A percentile compares a stretch with the other conserved stretches of the same genome.
Evolutionary conservation across 2,113 vertebrate species (phyloP).

Genomic region (Corythaeola cristata): DNA sequence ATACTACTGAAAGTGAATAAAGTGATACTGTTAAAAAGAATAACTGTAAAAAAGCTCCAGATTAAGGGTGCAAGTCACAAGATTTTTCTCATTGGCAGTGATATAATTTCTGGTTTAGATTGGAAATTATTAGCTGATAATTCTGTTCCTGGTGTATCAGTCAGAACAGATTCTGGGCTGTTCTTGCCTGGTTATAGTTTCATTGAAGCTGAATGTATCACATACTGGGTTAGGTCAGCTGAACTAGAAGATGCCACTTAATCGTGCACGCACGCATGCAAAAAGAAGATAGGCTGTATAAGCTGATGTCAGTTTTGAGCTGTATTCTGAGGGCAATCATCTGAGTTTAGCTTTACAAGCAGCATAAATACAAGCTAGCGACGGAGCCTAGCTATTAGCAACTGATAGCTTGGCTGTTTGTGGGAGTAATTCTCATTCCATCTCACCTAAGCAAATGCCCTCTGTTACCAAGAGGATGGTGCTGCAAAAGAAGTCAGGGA

Average conservation of each 20-base stretch:
- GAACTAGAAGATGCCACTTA: not conserved
- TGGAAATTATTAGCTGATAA: not conserved
- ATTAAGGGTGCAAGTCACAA: not conserved
- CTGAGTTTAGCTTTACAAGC: not conserved
- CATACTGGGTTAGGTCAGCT: not conserved
- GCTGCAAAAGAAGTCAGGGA: not conserved
- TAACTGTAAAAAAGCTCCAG: not conserved
- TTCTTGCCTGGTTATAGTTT: not conserved
- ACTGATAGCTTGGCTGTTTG: not conserved
- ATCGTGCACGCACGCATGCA: accelerated
- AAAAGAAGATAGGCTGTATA: not conserved
- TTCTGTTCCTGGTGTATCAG: not conserved
- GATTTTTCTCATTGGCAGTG: not conserved
- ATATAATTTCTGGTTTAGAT: not conserved
- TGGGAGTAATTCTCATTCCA: not conserved
- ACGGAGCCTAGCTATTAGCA: not conserved
- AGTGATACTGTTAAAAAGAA: not conserved
- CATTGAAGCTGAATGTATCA: not conserved
- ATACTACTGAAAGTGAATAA: not conserved
- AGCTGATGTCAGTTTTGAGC: not conserved
- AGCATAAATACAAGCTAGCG: not conserved
- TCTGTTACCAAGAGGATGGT: not conserved
- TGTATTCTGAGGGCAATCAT: not conserved
- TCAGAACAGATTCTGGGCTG: not conserved
- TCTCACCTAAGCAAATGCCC: not conserved